Base-by-base conservation (phyloP, 2,888 invertebrate genomes). In the Tetramorium bicarinatum region DNA sequence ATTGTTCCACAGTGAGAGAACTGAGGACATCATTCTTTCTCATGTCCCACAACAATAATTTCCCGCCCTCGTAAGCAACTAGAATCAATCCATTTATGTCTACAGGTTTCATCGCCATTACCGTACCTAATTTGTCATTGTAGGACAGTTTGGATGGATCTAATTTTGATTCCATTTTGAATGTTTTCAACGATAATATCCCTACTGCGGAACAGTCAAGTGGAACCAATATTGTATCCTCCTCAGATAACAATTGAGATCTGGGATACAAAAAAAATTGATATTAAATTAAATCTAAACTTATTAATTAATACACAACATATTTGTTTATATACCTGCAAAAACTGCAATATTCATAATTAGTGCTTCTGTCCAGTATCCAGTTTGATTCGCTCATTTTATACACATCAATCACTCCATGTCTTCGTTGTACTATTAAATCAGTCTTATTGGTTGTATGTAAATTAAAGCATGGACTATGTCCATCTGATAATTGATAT, bases 371-470 rank as follows among this genome's bases (percentile, higher is more conserved):
- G 52, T 96, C 95, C 86, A 96, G 95, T 21, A 86, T 87, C 94
- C 94, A 95, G 83, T 96, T 95, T 84, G 97, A 97, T 82, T 96
- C 96, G 69, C 91, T 88, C 96, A 95, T 88, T 66, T 96, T 95
- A 96, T 97, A 97, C 87, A 97, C 95, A 95, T 97, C 97, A 62
- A 97, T 95, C 74, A 95, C 95, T 86, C 97, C 97, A 85, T 96
- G 96, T 94, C 97, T 98, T 93, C 97, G 97, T 95, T 97, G 97
- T 11, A 97, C 97, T 88, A 97, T 95, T 87, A 97, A 95, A 87
- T 96, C 95, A 87, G 96, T 96, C 80, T 94, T 90, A 15, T 95
- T 95, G 4, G 96, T 95, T 92, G 96, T 96, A 91, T 96, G 95
- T 88, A 97, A 95, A 86, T 96, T 96, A 91, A 97, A 96, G 89